Evolutionary conservation across 2,113 vertebrate species (phyloP), one percentile per base, ranked within the genome.

Genomic region (Hippocampus mohnikei): DNA sequence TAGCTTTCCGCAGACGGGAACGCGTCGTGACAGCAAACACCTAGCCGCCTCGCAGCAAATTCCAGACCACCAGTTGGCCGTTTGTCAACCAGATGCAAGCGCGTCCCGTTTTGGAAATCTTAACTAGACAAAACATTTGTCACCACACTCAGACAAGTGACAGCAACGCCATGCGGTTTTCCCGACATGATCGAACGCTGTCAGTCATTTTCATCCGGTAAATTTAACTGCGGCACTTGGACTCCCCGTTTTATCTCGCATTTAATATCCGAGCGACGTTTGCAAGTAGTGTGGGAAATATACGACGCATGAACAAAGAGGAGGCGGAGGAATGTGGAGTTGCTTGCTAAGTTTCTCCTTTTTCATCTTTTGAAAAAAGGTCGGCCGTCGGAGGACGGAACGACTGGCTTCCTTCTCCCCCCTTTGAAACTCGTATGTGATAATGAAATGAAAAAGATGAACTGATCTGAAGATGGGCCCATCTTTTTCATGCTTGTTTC

Each of bases 201-300:
- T 82, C 75, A 74, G 68, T 87, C 83, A 84, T 79, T 75, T 58
- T 65, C 71, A 85, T 67, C 71, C 73, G 5, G 33, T 37, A 37
- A 37, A 37, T 5, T 37, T 62, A 69, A 65, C 70, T 73, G 75
- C 74, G 71, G 78, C 67, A 59, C 48, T 75, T 71, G 27, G 48
- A 77, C 77, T 72, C 64, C 53, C 67, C 73, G 82, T 76, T 87
- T 90, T 82, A 87, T 86, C 83, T 90, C 78, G 76, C 78, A 66
- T 90, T 88, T 81, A 79, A 86, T 88, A 85, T 84, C 86, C 75
- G 64, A 52, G 60, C 55, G 42, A 67, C 73, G 71, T 82, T 63
- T 40, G 64, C 67, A 72, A 79, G 70, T 80, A 84, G 75, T 74
- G 62, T 61, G 66, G 59, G 59, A 63, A 63, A 58, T 71, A 72